Evolutionary conservation across 2,797 vertebrate genomes (phyloP), one percentile per base, ranked within the genome.

Genomic region (Arnoldichthys spilopterus): DNA sequence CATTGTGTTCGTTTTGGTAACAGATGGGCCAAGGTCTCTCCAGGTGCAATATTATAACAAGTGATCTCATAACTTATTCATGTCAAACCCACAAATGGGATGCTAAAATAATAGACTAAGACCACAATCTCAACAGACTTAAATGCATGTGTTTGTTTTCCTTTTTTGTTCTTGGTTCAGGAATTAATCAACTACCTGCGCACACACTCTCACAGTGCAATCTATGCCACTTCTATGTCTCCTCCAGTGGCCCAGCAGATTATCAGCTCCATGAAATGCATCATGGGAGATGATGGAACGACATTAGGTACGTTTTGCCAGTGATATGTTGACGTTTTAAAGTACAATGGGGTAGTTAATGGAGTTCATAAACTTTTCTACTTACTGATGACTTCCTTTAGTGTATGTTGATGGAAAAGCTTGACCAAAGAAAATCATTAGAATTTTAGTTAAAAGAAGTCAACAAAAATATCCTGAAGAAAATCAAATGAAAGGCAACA

Each of bases 231-330:
- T 0, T 96, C 98, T 11, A 89, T 97, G 90, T 96, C 98, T 0
- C 94, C 97, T 0, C 97, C 97, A 6, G 94, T 99, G 62, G 92
- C 88, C 73, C 94, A 98, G 86, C 97, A 99, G 91, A 96, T 98
- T 71, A 94, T 99, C 90, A 91, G 94, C 86, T 96, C 96, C 0
- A 95, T 98, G 95, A 96, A 94, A 87, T 95, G 94, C 87, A 96
- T 99, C 89, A 97, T 97, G 96, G 97, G 97, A 82, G 94, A 97
- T 89, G 96, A 98, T 51, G 96, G 96, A 84, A 94, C 94, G 77
- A 94, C 84, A 22, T 82, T 96, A 8, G 97, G 97, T 99, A 85
- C 89, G 95, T 93, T 73, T 72, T 59, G n/a, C 18, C n/a, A 6
- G 32, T 26, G 18, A 24, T 28, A 16, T 20, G 58, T n/a, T 67